Evolutionary conservation across 2,888 invertebrate genomes (phyloP), one percentile per base, ranked within the genome.

Genomic region (Acanthopleura granulata): DNA sequence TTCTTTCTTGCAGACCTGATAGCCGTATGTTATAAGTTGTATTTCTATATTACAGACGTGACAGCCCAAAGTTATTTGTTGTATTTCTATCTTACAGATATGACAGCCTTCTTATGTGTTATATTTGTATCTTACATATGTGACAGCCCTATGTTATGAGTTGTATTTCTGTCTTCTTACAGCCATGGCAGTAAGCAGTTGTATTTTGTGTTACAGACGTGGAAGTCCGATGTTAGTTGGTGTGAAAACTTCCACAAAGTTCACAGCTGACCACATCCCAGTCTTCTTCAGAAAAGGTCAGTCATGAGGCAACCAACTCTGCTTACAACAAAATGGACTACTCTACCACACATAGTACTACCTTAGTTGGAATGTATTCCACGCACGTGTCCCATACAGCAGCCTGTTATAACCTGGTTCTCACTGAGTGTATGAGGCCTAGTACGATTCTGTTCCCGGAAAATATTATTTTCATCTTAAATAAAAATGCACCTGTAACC

Each of bases 191-290:
- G n/a, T n/a, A n/a, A n/a, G n/a, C n/a, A n/a, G n/a, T n/a, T n/a
- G n/a, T n/a, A n/a, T n/a, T n/a, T 57, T 57, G 57, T 57, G 29
- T 79, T 80, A 29, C 79, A 91, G 91, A 78, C 93, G 98, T 88
- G 98, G 98, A 78, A 98, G 97, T 74, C 99, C 99, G 1, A 92
- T 99, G 66, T 93, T 99, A 77, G 97, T 99, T 77, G 99, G 97
- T 73, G 98, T 99, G 87, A 99, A 98, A 92, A 97, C 97, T 75
- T 95, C 96, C 86, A 95, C 95, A 27, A 94, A 96, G 74, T 92
- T 98, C 74, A 95, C 97, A n/a, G 97, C 97, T 76, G 97, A 99
- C 92, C 97, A 98, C 91, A 96, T 99, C 87, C 99, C 99, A 30
- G 97, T 99, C 91, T 93, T 97, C 85, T 99, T 97, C 92, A 95